Base-by-base conservation (phyloP, 2,113 vertebrate genomes). In the Heterotis niloticus region DNA sequence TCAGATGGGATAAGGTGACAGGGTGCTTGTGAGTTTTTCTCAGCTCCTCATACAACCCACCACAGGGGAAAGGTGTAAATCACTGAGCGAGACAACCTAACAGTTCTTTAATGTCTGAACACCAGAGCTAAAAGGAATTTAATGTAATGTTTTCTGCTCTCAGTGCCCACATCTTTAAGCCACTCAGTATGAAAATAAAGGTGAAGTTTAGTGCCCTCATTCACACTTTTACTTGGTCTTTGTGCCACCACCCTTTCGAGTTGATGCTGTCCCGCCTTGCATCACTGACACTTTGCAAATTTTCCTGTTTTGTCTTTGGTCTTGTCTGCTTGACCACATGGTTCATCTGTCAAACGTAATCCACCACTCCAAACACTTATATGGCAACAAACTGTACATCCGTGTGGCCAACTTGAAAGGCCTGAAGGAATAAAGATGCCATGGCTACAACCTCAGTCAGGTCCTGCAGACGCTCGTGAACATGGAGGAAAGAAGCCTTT, bases 61-160 rank as follows among this genome's bases (percentile, higher is more conserved):
- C 34, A 44, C 34, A 44, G 34, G 26, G 51, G 23, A 10, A 65
- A 44, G 44, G 34, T 65, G 18, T 54, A 67, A 77, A 64, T 76
- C 5, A 60, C 60, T 51, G 60, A 51, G 64, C 75, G 64, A 51
- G 75, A 28, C 75, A 77, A 66, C 54, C 66, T 17, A 76, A 64
- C 57, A 29, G 62, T 52, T 64, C 62, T 76, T 76, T 64, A 76
- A 76, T 76, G 75, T 64, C 75, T 76, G 64, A 76, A 76, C 75
- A 76, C 75, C 75, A 65, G 75, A 76, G 51, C 60, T 65, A 65
- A 51, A 76, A 76, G 44, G 23, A 62, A 65, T 76, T 76, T 64
- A 65, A 76, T 28, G 29, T 65, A 76, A 76, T 76, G 52, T 76
- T 29, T 60, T 64, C 44, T 59, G 34, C 75, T 65, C 75, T 51